Conservation (phyloP, 2,797 vertebrate species). For the Luscinia megarhynchos region DNA sequence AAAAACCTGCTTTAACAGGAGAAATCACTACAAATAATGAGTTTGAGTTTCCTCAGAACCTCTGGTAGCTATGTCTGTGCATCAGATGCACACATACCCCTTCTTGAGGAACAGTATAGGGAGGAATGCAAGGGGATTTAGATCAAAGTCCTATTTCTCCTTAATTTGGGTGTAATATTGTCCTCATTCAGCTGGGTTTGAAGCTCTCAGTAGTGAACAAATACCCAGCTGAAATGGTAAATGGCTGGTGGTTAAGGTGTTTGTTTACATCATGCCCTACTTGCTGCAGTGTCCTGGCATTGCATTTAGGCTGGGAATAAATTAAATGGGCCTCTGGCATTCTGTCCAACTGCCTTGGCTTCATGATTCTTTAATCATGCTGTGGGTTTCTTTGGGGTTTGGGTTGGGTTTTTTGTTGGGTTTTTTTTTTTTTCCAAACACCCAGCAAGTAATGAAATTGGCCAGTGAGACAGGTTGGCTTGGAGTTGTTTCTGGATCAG, state of each 20-base stretch:
- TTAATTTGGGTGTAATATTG: background rate
- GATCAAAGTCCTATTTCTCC: background rate
- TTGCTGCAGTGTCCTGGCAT: background rate
- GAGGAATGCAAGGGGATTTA: background rate
- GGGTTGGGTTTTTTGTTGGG: background rate
- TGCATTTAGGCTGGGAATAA: background rate
- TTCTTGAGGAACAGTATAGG: background rate
- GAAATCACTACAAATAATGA: background rate
- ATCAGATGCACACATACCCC: background rate
- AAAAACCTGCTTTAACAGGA: background rate
- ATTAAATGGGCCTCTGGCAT: slow-evolving; percentile 2
- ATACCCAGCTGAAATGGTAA: background rate
- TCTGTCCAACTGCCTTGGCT: background rate
- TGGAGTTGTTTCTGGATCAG: background rate
- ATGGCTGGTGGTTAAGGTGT: background rate
- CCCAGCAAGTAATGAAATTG: background rate
- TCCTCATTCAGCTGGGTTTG: background rate
- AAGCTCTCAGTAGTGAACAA: background rate
- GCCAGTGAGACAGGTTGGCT: background rate
- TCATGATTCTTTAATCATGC: background rate
- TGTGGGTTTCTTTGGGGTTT: background rate
- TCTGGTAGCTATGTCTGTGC: background rate
- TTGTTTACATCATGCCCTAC: background rate
- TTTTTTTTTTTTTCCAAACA: background rate
- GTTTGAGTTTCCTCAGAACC: background rate